Percentiles rank a stretch among this genome's conserved stretches.
Conservation (phyloP, 2,113 vertebrate species). For the Setophaga petechia region DNA sequence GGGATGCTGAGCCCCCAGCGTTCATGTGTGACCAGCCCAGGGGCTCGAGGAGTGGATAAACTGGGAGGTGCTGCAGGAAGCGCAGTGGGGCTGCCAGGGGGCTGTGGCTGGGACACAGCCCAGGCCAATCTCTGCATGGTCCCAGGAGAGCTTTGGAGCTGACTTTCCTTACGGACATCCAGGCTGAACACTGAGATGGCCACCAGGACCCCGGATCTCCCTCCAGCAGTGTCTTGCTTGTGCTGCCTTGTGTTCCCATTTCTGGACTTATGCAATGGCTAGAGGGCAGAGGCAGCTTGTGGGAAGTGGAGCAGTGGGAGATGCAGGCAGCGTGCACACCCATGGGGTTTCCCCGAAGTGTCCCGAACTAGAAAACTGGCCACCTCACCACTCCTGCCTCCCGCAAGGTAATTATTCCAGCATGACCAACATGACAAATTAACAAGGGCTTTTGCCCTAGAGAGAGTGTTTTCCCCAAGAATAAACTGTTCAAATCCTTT, state of each 20-base stretch:
- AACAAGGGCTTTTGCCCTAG: conserved; percentile 29
- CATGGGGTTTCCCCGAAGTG: neutral
- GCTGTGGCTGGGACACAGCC: neutral
- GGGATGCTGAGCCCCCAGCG: neutral
- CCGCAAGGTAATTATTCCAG: conserved; percentile 17
- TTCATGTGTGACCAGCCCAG: neutral
- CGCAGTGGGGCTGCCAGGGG: neutral
- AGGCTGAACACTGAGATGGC: neutral
- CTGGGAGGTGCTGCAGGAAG: neutral
- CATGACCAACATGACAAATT: conserved; percentile 21
- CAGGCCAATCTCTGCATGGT: neutral
- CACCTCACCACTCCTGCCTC: neutral
- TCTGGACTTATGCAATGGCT: neutral
- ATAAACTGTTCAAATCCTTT: conserved; percentile 54
- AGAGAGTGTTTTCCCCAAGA: neutral
- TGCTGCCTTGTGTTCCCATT: neutral
- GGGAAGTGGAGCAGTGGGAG: neutral
- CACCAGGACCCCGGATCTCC: no score
- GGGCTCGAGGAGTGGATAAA: neutral
- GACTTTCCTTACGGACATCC: neutral
- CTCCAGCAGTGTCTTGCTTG: neutral
- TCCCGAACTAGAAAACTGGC: neutral
- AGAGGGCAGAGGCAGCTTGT: neutral
- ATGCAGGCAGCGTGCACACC: neutral
- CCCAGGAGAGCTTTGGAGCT: neutral